Conservation (phyloP, 2,797 vertebrate species). For the Cyprinodon diabolis region DNA sequence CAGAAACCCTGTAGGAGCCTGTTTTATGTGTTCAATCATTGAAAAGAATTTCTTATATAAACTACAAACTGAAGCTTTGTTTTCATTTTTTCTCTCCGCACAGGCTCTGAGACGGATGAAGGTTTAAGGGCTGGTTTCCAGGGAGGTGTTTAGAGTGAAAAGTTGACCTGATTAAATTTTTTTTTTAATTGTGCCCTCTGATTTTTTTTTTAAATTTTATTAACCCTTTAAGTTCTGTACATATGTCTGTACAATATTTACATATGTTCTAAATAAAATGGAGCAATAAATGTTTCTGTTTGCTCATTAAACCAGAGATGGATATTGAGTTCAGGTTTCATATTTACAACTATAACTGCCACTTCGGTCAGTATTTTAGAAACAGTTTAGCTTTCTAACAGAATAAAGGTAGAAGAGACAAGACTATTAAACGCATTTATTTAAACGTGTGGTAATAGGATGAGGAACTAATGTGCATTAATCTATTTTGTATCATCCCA, state of each 20-base stretch:
- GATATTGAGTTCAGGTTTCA: neutral
- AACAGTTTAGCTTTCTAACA: neutral
- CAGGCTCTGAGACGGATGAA: slow-evolving; percentile 76
- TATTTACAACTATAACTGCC: neutral
- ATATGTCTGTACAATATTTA: slow-evolving; percentile 1
- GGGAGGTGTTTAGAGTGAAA: neutral
- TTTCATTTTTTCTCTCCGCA: slow-evolving; percentile 2
- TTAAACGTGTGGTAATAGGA: no score
- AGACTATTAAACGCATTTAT: no score
- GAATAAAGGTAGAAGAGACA: no score
- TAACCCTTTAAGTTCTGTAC: neutral
- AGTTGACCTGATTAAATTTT: no score
- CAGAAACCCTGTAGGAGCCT: neutral
- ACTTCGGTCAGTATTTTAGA: neutral
- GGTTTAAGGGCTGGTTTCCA: slow-evolving; percentile 54
- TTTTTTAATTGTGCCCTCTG: no score
- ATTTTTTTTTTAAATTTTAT: no score
- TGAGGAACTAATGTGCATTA: no score
- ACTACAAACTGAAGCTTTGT: neutral
- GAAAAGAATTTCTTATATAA: neutral
- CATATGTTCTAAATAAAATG: neutral
- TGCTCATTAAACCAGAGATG: neutral
- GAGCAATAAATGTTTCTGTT: no score
- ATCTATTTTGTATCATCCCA: no score
- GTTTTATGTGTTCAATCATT: neutral